Conservation (phyloP, 2,113 vertebrate species). For the Saiga tatarica region DNA sequence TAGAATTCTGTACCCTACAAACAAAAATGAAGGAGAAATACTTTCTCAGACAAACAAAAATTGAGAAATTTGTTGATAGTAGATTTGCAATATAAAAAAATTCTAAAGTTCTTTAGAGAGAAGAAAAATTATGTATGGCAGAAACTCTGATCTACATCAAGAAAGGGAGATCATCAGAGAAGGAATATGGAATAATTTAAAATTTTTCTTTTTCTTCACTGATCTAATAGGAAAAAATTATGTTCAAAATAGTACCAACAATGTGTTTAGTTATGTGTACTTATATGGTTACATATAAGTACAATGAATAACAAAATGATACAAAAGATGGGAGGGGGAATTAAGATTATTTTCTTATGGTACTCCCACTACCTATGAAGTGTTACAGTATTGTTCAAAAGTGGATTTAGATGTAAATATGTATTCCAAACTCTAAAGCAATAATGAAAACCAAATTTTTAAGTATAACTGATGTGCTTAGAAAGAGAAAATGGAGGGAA, state of each 20-base stretch:
- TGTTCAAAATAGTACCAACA: not conserved
- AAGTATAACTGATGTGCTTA: not conserved
- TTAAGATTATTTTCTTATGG: not conserved
- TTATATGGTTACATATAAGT: not conserved
- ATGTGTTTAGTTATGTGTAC: not conserved
- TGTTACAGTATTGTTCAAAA: not conserved
- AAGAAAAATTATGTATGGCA: not conserved
- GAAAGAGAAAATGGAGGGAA: not conserved
- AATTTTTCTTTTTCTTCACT: not conserved
- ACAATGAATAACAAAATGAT: not conserved
- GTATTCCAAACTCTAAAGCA: not conserved
- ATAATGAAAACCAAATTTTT: not conserved
- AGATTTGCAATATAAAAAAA: not conserved
- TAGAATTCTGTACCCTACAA: not conserved
- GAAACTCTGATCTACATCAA: not conserved
- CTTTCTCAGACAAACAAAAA: not conserved
- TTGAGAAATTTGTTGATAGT: not conserved
- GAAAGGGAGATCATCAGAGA: not conserved
- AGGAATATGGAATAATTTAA: not conserved
- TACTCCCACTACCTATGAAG: not conserved
- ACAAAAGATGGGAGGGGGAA: not conserved
- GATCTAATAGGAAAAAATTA: not conserved
- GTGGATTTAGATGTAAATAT: not conserved
- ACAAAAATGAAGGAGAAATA: not conserved
- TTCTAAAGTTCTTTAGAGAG: not conserved